Evolutionary conservation across 2,888 invertebrate genomes (phyloP).

Genomic region (Xanthostigma xanthostigma): DNA sequence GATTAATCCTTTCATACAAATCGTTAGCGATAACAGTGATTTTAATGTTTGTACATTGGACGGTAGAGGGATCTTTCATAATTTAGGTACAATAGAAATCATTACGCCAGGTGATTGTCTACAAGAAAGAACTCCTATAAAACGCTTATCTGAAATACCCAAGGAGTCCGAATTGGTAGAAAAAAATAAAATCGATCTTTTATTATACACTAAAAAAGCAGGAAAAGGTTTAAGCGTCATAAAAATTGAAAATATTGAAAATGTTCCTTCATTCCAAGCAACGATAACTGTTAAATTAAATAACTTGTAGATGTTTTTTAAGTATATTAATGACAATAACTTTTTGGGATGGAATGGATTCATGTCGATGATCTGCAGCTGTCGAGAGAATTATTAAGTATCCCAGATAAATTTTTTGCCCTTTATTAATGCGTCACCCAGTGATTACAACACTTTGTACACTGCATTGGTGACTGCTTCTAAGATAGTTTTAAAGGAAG

Average conservation of each 20-base stretch:
- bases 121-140: neutral
- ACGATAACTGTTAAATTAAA: no score
- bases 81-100: constrained; percentile 4
- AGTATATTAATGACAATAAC: constrained; percentile 5
- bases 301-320: constrained; percentile 1
- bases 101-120: constrained; percentile 5
- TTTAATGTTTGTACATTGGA: constrained; percentile 5
- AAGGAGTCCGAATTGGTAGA: no score
- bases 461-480: constrained; percentile 4
- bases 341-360: constrained; percentile 6
- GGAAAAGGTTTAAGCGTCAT: no score
- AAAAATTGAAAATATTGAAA: no score
- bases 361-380: constrained; percentile 4
- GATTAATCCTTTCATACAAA: constrained; percentile 9
- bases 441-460: constrained; percentile 5
- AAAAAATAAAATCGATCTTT: no score
- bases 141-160: neutral
- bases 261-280: no score
- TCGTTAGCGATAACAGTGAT: constrained; percentile 3
- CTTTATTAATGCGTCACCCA: constrained; percentile 5
- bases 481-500: neutral
- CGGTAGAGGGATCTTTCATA: constrained; percentile 3
- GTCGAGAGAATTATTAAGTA: constrained; percentile 5
- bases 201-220: no score
- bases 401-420: constrained; percentile 6